Evolutionary conservation across 2,797 vertebrate species (phyloP), one percentile per base, ranked within the genome.

Genomic region (Notamacropus eugenii): DNA sequence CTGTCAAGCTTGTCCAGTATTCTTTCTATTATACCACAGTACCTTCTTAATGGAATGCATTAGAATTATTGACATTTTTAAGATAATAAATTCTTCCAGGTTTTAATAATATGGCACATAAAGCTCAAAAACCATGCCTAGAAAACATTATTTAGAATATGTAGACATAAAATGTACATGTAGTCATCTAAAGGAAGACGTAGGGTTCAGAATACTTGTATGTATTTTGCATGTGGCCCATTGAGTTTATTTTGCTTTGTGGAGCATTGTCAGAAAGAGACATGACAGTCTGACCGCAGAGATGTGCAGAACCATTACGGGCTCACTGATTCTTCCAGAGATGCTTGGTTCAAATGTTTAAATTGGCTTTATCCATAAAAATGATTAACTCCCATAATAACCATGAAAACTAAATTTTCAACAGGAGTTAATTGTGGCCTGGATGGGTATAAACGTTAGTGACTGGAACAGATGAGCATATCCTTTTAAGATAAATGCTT

Each of bases 401-500:
- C 91, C 46, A 52, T 95, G 97, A 94, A 97, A 97, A 97, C 24
- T 92, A 97, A 97, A 98, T 98, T 98, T 98, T 98, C 97, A 97
- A 95, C 62, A 96, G 95, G 29, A 96, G 40, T 97, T 98, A 96
- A 93, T 97, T 98, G 54, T 96, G 59, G 22, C 97, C 98, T 96
- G 92, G 97, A 90, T 95, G 97, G 93, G 95, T 98, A 97, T 96
- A 98, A 98, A 97, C 92, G 97, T 90, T 98, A 98, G 95, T 31
- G 0, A 97, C 95, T 98, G 97, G 98, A 98, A 98, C 96, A 95
- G 98, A 98, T 97, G 93, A 97, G 96, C 96, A 97, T 96, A 96
- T 97, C 91, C 95, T 98, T 96, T 97, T 94, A 97, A 98, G 94
- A 97, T 96, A 97, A 98, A 97, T 11, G 90, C 97, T 98, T 98